Base-by-base conservation (phyloP, 2,797 vertebrate species). In the Glossophaga mutica region DNA sequence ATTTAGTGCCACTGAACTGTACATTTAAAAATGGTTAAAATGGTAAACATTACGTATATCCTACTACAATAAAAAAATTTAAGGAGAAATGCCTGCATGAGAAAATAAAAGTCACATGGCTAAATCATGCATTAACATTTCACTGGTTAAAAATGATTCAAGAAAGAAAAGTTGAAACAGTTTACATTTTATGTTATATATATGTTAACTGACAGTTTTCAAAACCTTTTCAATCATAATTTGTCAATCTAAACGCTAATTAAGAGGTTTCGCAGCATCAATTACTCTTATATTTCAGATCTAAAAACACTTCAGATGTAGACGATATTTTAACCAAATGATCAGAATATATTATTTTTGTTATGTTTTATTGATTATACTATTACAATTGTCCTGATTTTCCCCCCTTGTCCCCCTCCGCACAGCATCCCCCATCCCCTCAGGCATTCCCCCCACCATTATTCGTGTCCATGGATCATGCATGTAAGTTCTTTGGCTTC, bases 61-160 rank as follows among this genome's bases (percentile, higher is more conserved):
- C 94, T 89, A 92, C 46, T 77, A 32, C 7, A 65, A 88, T 37
- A 79, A 62, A 62, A 62, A 82, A 55, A 6, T n/a, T 82, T 86
- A 85, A 77, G 32, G 48, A 34, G 83, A 89, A 95, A 87, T 39
- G 5, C 29, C 32, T 59, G 8, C 46, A 78, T 68, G 55, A 94
- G 39, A 29, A 96, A 96, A 48, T 89, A 57, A 90, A 92, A 94
- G 44, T 70, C 14, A 44, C 52, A 32, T 87, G 26, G 32, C 21
- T 77, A 95, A 81, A 88, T 86, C 26, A 29, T 68, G 15, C 29
- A 90, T 71, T 91, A 88, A 87, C 55, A 70, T 94, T 92, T 96
- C 44, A 90, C 55, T 44, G 62, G 62, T 19, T 52, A 44, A 95
- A 94, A 93, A 87, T 89, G 37, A 83, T 46, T 67, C 29, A n/a